phyloP scores from a whole-genome alignment of 2,888 invertebrate species.

The Microplitis deprimator region DNA sequence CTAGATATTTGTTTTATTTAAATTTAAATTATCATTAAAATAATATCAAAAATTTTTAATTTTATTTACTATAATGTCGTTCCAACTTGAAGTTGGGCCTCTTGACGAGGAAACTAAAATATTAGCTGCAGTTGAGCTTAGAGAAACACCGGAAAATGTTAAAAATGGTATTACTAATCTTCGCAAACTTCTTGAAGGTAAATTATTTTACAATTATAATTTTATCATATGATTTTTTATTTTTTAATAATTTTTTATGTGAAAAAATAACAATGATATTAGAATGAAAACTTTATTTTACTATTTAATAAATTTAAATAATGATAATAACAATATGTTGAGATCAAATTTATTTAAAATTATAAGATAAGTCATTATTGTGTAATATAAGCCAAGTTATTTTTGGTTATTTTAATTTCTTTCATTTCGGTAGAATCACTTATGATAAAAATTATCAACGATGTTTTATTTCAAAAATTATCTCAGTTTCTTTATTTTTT shows the following conservation, averaged over 20 bases:
- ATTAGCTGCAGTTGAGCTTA: constrained; percentile 68
- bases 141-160: constrained; percentile 70
- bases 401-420: background rate
- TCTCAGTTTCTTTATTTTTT: no score
- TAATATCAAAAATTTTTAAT: background rate
- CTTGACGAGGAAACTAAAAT: constrained; percentile 59
- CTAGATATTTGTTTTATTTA: constrained; percentile 11
- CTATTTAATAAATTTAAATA: constrained; percentile 5
- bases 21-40: background rate
- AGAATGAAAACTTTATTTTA: constrained; percentile 1
- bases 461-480: background rate
- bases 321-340: no score
- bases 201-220: constrained; percentile 43
- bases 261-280: constrained; percentile 4
- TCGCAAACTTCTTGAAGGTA: constrained; percentile 68
- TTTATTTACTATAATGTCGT: constrained; percentile 54
- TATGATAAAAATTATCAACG: background rate
- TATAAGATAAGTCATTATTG: background rate
- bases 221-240: background rate
- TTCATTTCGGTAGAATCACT: background rate
- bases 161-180: constrained; percentile 66
- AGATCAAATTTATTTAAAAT: background rate
- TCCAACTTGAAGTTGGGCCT: constrained; percentile 52
- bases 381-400: background rate
- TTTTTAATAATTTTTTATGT: background rate